phyloP scores from a whole-genome alignment of 1,140 invertebrate species.

The Drosophila sp. region DNA sequence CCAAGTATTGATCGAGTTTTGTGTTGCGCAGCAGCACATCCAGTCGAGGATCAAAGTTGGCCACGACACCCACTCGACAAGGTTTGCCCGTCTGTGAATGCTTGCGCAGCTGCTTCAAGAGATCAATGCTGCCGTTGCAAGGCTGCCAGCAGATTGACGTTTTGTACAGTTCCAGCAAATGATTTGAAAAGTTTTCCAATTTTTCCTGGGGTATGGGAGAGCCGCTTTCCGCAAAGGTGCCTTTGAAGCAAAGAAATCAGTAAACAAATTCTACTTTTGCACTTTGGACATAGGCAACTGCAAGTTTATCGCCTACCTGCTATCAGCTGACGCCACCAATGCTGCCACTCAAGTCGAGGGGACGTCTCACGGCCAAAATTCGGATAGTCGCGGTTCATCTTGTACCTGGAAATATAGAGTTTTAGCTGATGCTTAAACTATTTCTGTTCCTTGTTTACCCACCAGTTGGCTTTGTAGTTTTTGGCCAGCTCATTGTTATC shows the following conservation, averaged over 20 bases:
- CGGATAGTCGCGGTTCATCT: slow-evolving; percentile 89
- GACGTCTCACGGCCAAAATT: slow-evolving; percentile 90
- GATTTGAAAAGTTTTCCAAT: slow-evolving; percentile 86
- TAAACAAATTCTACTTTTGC: slow-evolving; percentile 22
- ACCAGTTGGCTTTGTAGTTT: slow-evolving; percentile 88
- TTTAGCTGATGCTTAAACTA: too few species aligned
- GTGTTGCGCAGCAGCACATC: slow-evolving; percentile 88
- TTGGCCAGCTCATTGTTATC: slow-evolving; percentile 87
- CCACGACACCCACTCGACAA: slow-evolving; percentile 90
- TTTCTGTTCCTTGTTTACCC: slow-evolving; percentile 27
- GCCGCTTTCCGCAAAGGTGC: slow-evolving; percentile 78
- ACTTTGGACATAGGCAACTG: slow-evolving; percentile 29
- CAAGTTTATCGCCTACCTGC: slow-evolving; percentile 55
- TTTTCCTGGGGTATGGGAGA: slow-evolving; percentile 84
- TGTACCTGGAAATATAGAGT: slow-evolving; percentile 54
- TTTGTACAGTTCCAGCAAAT: slow-evolving; percentile 89
- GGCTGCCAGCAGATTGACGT: slow-evolving; percentile 90
- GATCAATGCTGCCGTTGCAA: slow-evolving; percentile 87
- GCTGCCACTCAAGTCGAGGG: slow-evolving; percentile 88
- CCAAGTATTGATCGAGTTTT: slow-evolving; percentile 89
- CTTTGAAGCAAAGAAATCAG: slow-evolving; percentile 30
- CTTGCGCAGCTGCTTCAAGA: slow-evolving; percentile 87
- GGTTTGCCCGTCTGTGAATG: slow-evolving; percentile 64
- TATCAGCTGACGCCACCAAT: slow-evolving; percentile 91
- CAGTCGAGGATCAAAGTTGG: slow-evolving; percentile 94